phyloP scores from a whole-genome alignment of 2,888 invertebrate genomes.

The Eupithecia dodoneata region DNA sequence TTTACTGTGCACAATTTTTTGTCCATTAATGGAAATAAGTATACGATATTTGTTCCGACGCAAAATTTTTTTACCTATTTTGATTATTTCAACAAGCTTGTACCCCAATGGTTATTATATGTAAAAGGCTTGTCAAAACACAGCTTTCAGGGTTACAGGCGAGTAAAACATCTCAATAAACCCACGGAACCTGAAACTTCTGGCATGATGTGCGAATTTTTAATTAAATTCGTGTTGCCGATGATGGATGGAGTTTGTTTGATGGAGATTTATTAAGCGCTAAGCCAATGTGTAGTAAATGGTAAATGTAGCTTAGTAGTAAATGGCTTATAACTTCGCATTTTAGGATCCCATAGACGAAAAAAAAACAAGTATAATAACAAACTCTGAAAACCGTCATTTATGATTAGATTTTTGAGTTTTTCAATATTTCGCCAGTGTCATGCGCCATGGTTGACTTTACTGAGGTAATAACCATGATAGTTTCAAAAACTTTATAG shows the following conservation, averaged over 20 bases:
- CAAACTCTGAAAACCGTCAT: no score
- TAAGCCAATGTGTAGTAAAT: slow-evolving; percentile 22
- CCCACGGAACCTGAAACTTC: neutral
- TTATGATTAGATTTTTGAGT: no score
- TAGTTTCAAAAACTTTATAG: no score
- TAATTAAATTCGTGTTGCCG: slow-evolving; percentile 33
- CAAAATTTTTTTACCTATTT: no score
- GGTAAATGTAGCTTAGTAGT: slow-evolving; percentile 1
- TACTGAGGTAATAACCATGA: no score
- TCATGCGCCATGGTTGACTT: no score
- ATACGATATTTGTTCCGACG: no score
- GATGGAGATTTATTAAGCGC: slow-evolving; percentile 37
- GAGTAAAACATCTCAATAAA: slow-evolving; percentile 14
- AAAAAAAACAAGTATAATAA: no score
- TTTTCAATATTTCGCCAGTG: no score
- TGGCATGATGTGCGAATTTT: slow-evolving; percentile 13
- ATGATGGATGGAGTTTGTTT: slow-evolving; percentile 40
- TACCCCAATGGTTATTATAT: neutral
- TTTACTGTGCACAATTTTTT: no score
- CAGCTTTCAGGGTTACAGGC: neutral
- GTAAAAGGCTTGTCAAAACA: neutral
- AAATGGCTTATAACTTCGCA: slow-evolving; percentile 7
- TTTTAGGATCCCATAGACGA: no score
- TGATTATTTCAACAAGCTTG: neutral
- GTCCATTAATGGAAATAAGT: no score